phyloP scores from a whole-genome alignment of 2,888 invertebrate genomes.

The Limnephilus lunatus region DNA sequence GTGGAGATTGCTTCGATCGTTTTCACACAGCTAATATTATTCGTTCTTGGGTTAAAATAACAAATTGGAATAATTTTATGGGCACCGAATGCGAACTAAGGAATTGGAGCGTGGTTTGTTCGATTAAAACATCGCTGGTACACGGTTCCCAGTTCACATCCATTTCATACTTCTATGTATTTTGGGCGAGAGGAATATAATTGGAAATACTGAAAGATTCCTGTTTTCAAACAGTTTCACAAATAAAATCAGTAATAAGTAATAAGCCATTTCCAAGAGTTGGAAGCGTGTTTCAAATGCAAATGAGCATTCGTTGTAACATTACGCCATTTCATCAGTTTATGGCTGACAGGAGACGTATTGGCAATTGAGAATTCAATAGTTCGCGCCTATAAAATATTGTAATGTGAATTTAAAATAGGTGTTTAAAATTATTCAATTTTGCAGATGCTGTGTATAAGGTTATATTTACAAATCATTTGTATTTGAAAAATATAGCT shows the following conservation, averaged over 20 bases:
- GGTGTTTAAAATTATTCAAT: neutral
- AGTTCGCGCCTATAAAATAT: neutral
- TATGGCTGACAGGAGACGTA: neutral
- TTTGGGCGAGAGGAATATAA: neutral
- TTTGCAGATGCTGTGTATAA: neutral
- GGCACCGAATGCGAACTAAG: slow-evolving; percentile 6
- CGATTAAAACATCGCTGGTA: neutral
- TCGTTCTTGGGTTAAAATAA: neutral
- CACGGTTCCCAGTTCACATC: neutral
- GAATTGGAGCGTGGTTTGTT: slow-evolving; percentile 14
- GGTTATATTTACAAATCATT: neutral
- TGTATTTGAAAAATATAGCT: too few relatives aligned
- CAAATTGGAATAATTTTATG: slow-evolving; percentile 29
- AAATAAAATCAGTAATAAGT: neutral
- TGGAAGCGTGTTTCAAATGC: neutral
- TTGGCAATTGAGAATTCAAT: neutral
- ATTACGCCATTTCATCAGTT: neutral
- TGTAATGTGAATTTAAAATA: neutral
- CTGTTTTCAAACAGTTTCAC: neutral
- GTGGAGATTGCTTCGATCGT: neutral
- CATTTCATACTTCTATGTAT: neutral
- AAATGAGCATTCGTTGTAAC: neutral
- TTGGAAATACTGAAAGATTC: neutral
- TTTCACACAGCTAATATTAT: neutral
- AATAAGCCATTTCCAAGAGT: neutral